These are phyloP conservation scores for Rhodeus uyekii DNA, from an alignment of 2,797 vertebrate genomes.

Conservation along the genomic window DNA sequence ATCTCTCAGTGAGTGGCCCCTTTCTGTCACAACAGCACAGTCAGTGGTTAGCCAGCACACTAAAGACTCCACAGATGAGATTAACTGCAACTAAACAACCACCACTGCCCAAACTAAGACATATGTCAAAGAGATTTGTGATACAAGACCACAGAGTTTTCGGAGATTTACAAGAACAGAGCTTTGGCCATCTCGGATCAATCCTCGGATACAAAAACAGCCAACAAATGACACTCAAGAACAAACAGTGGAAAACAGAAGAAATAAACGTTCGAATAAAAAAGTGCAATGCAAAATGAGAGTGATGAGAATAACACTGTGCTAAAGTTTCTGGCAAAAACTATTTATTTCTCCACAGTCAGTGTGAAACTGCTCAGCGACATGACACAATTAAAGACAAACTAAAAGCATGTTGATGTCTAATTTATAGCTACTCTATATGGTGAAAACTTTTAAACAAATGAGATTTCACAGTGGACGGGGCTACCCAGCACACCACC, in stretches of 20 bases:
- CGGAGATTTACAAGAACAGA: neutral
- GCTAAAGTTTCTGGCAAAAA: neutral
- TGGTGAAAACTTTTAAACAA: neutral
- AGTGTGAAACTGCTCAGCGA: neutral
- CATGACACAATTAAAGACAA: neutral
- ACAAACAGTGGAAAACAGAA: neutral
- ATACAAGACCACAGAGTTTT: neutral
- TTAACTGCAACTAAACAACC: constrained; percentile 34
- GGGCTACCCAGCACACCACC: neutral
- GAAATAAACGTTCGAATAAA: neutral
- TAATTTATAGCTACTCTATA: neutral
- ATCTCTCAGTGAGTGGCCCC: neutral
- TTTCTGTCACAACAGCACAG: constrained; percentile 10
- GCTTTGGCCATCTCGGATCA: neutral
- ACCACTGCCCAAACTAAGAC: neutral
- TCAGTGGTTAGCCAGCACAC: constrained; percentile 5
- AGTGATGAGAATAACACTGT: neutral
- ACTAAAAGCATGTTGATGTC: neutral
- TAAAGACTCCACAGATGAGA: constrained; percentile 7
- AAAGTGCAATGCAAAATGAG: neutral
- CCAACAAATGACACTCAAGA: neutral
- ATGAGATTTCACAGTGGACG: neutral
- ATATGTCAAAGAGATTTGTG: neutral
- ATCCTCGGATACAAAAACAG: neutral
- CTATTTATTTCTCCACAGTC: neutral